A percentile compares a stretch with the other conserved stretches of the same genome.
Conservation (phyloP, 2,888 invertebrate genomes). For the Ctenicera cuprea region DNA sequence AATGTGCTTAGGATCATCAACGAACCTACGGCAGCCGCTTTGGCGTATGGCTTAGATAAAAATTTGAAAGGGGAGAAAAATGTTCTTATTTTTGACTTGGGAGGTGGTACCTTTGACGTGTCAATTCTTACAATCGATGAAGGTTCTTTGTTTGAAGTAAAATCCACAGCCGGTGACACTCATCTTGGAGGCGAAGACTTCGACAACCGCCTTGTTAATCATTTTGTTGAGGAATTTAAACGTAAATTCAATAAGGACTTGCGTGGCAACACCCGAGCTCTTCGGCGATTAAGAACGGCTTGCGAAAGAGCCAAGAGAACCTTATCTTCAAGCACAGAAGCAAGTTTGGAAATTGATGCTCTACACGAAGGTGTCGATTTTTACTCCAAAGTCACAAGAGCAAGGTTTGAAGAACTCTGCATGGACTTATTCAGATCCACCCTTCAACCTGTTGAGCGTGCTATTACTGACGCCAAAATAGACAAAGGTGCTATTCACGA, state of each 20-base stretch:
- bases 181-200: conserved; percentile 88
- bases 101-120: conserved; percentile 95
- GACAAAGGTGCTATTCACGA: conserved; percentile 88
- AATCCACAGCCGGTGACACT: conserved; percentile 88
- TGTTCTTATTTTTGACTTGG: conserved; percentile 85
- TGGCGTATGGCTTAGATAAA: conserved; percentile 89
- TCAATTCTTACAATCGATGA: conserved; percentile 93
- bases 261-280: conserved; percentile 82
- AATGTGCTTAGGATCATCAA: conserved; percentile 93
- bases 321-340: conserved; percentile 85
- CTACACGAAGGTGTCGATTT: conserved; percentile 93
- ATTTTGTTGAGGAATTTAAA: conserved; percentile 87
- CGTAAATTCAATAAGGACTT: conserved; percentile 83
- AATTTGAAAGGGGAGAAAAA: conserved; percentile 84
- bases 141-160: conserved; percentile 87
- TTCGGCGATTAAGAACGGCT: conserved; percentile 89
- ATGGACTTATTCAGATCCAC: conserved; percentile 89
- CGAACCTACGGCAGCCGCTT: conserved; percentile 92
- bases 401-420: conserved; percentile 93
- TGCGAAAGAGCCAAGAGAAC: conserved; percentile 89
- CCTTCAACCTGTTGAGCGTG: conserved; percentile 89
- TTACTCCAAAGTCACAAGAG: conserved; percentile 88
- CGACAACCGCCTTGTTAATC: conserved; percentile 86
- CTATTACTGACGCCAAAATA: conserved; percentile 87
- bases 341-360: conserved; percentile 91